phyloP scores from a whole-genome alignment of 2,113 vertebrate genomes.

The Grallaria varia region DNA sequence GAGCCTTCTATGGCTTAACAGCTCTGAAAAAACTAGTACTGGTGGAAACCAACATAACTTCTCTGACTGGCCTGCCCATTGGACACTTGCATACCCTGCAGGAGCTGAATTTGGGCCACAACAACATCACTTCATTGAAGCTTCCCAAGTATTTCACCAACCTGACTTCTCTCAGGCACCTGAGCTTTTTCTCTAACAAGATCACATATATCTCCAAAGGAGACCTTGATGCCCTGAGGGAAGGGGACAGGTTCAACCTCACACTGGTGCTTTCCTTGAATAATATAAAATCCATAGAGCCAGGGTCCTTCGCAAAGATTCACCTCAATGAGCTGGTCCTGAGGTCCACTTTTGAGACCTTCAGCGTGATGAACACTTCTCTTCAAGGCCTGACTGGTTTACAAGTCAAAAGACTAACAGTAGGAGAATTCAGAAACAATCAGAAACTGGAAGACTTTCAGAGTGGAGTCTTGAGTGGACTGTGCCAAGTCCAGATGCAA shows the following conservation, averaged over 20 bases:
- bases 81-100: slow-evolving; percentile 65
- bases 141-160: slow-evolving; percentile 71
- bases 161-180: slow-evolving; percentile 41
- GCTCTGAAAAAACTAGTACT: slow-evolving; percentile 67
- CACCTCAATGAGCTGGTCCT: slow-evolving; percentile 66
- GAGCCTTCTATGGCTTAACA: slow-evolving; percentile 63
- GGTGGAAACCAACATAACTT: slow-evolving; percentile 63
- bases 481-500: slow-evolving; percentile 69
- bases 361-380: slow-evolving; percentile 23
- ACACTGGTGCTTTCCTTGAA: slow-evolving; percentile 78
- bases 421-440: slow-evolving; percentile 66
- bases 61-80: slow-evolving; percentile 69
- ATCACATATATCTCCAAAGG: slow-evolving; percentile 61
- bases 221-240: slow-evolving; percentile 64
- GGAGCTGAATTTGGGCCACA: slow-evolving; percentile 74
- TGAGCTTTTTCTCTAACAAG: slow-evolving; percentile 70
- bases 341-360: slow-evolving; percentile 68
- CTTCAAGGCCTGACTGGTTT: slow-evolving; percentile 73
- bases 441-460: neutral
- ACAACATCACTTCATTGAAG: slow-evolving; percentile 67
- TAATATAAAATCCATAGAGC: slow-evolving; percentile 70
- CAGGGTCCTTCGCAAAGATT: slow-evolving; percentile 63
- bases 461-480: slow-evolving; percentile 33
- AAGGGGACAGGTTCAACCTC: slow-evolving; percentile 48
- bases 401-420: slow-evolving; percentile 49